These are phyloP conservation scores for Maconellicoccus hirsutus DNA, from an alignment of 1,140 invertebrate species.

Conservation along the genomic window DNA sequence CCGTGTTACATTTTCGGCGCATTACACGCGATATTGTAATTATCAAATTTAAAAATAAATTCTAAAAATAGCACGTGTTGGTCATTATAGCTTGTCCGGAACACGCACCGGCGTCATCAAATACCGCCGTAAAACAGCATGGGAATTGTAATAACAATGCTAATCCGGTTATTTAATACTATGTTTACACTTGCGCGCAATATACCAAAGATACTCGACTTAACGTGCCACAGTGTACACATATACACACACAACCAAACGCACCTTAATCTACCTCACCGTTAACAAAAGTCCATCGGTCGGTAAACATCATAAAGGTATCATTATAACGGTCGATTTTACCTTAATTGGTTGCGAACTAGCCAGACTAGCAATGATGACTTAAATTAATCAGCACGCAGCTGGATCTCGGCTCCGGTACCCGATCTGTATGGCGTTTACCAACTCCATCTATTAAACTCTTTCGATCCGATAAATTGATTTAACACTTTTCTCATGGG, in stretches of 20 bases:
- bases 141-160: slow-evolving; percentile 14
- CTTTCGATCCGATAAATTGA: neutral
- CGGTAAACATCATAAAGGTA: slow-evolving; percentile 11
- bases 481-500: slow-evolving; percentile 4
- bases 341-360: slow-evolving; percentile 16
- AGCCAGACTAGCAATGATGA: neutral
- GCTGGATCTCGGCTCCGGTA: neutral
- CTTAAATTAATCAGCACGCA: slow-evolving; percentile 8
- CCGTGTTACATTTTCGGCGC: neutral
- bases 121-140: neutral
- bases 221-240: neutral
- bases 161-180: slow-evolving; percentile 22
- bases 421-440: slow-evolving; percentile 7
- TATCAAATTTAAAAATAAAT: neutral
- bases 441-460: neutral
- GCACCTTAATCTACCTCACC: neutral
- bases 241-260: neutral
- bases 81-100: neutral
- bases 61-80: slow-evolving; percentile 2
- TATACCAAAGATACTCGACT: neutral
- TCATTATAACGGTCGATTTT: slow-evolving; percentile 18
- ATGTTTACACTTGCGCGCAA: slow-evolving; percentile 12
- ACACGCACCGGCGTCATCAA: neutral
- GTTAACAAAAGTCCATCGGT: slow-evolving; percentile 6
- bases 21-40: neutral